A percentile compares a stretch with the other conserved stretches of the same genome.
phyloP scores from a whole-genome alignment of 2,888 invertebrate species.

The Physocephala rufipes region DNA sequence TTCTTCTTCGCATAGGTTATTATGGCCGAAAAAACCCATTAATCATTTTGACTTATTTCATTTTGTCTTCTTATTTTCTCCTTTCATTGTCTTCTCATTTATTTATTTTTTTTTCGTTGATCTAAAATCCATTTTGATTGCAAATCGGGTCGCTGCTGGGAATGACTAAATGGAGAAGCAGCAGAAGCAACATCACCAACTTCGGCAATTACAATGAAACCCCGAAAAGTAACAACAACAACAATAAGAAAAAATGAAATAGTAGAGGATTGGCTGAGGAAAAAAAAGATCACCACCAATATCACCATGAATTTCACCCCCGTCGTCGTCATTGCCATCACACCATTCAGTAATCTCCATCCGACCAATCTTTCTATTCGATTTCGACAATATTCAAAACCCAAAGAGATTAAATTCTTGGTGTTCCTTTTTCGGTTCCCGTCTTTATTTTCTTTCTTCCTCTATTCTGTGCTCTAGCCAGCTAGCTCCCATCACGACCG shows the following conservation, averaged over 20 bases:
- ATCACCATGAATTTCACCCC: too few species aligned
- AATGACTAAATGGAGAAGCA: constrained; percentile 41
- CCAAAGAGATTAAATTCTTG: too few species aligned
- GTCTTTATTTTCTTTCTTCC: background rate
- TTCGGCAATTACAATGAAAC: constrained; percentile 9
- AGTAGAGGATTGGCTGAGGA: background rate
- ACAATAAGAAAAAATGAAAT: constrained; percentile 5
- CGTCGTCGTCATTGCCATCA: too few species aligned
- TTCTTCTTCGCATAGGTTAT: constrained; percentile 24
- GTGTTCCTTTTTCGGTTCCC: background rate
- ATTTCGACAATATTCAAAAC: too few species aligned
- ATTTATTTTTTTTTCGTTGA: constrained; percentile 48
- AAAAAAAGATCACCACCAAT: background rate
- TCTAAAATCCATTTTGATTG: constrained; percentile 63
- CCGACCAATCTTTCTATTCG: background rate
- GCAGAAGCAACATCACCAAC: constrained; percentile 39
- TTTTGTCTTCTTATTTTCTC: constrained; percentile 47
- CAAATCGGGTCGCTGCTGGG: constrained; percentile 51
- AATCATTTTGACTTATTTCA: constrained; percentile 64
- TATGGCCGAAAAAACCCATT: constrained; percentile 53
- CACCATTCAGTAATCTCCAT: background rate
- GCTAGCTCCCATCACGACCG: constrained; percentile 24
- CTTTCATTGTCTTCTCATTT: constrained; percentile 52
- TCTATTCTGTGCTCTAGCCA: constrained; percentile 19
- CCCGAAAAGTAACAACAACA: background rate